Evolutionary conservation across 2,888 invertebrate species (phyloP).

Genomic region (Drosophila pseudotakahashii): DNA sequence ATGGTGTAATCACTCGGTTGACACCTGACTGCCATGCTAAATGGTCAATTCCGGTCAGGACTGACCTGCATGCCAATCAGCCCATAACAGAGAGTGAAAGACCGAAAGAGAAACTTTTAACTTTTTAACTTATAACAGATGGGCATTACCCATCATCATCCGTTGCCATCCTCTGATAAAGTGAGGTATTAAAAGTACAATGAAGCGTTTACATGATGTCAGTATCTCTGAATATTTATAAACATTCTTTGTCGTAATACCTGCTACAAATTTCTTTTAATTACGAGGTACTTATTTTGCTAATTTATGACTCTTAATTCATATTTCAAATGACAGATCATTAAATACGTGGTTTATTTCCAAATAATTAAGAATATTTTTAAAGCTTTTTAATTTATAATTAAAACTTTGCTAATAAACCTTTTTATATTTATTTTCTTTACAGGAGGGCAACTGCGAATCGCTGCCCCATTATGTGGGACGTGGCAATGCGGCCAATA

Average conservation of each 20-base stretch:
- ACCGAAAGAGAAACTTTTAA: slow-evolving; percentile 20
- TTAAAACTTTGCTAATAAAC: background rate
- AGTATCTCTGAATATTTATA: too few species aligned
- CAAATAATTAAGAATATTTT: too few species aligned
- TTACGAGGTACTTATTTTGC: too few species aligned
- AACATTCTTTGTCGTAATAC: too few species aligned
- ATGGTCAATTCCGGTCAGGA: slow-evolving; percentile 57
- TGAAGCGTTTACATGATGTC: too few species aligned
- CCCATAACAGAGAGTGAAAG: slow-evolving; percentile 25
- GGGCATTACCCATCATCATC: slow-evolving; percentile 10
- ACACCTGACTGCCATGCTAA: slow-evolving; percentile 68
- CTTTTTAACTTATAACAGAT: background rate
- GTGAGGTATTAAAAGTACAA: too few species aligned
- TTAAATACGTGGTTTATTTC: too few species aligned
- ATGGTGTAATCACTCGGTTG: slow-evolving; percentile 26
- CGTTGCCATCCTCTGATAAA: background rate
- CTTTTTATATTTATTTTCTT: slow-evolving; percentile 43
- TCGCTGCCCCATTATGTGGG: slow-evolving; percentile 89
- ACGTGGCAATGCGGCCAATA: slow-evolving; percentile 91
- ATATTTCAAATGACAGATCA: too few species aligned
- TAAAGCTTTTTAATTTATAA: too few species aligned
- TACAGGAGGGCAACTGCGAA: slow-evolving; percentile 92
- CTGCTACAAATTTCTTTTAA: too few species aligned
- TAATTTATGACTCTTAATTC: background rate
- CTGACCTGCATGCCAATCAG: slow-evolving; percentile 44